Base-by-base conservation (phyloP, 2,888 invertebrate species). In the Dynastes maya region DNA sequence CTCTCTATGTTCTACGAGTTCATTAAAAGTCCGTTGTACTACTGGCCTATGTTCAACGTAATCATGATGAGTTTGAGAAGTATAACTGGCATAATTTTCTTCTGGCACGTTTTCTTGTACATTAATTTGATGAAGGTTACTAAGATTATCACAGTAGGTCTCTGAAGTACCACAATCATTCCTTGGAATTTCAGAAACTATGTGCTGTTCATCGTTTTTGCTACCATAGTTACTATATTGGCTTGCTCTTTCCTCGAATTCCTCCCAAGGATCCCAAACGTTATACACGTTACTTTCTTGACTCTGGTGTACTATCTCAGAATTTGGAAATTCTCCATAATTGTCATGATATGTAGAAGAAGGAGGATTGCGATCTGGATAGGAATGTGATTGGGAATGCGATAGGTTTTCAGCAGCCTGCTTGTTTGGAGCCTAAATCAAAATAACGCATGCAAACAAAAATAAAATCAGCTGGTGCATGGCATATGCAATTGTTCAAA, bases 221-320 rank as follows among this genome's bases (percentile, higher is more conserved):
- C 9, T 49, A 49, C 37, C 51, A n/a, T 75, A 27, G 63, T 45
- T 63, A 51, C 9, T 75, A 45, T 40, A 40, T 11, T 22, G 49
- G 61, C 16, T 61, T n/a, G 32, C 61, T 45, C n/a, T 37, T 55
- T 71, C 90, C 88, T 90, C 90, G 87, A 93, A 94, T 85, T 92
- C 90, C 84, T 94, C 92, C 96, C 96, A 96, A 77, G 95, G 95
- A 90, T 96, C 95, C 88, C 88, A 89, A 84, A 90, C 90, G 82
- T 89, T 89, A 81, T 83, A 84, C 81, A 85, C 85, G 83, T 86
- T 81, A 64, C 80, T 77, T 78, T 82, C 68, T 65, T 40, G 45
- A 55, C 75, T 74, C 71, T 78, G 29, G 74, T 80, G 61, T 65
- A 63, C 40, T 49, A 61, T 22, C 74, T 78, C 78, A 61, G 61